These are phyloP conservation scores for Caenorhabditis sinica DNA, from an alignment of 2,888 invertebrate genomes.

Conservation along the genomic window DNA sequence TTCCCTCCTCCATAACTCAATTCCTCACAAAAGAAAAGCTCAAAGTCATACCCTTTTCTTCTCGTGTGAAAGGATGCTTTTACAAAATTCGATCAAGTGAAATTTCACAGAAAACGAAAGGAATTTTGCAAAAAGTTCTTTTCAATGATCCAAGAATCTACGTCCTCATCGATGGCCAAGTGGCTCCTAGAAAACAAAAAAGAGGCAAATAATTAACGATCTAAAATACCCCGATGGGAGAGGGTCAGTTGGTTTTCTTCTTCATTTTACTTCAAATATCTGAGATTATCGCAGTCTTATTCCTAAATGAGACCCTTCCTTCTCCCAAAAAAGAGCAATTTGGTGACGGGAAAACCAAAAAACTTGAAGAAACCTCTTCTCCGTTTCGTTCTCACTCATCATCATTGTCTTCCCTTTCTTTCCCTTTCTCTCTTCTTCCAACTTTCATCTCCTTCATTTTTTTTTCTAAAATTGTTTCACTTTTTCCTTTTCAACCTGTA, in stretches of 20 bases:
- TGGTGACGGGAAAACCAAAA: constrained; percentile 52
- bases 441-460: constrained; percentile 4
- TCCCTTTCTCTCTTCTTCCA: constrained; percentile 4
- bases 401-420: constrained; percentile 45
- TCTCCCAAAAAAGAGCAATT: constrained; percentile 30
- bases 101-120: constrained; percentile 20
- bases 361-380: constrained; percentile 38
- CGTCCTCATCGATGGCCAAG: constrained; percentile 5
- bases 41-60: constrained; percentile 24
- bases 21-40: constrained; percentile 44
- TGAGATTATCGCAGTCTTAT: constrained; percentile 30
- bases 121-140: constrained; percentile 12
- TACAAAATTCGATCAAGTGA: constrained; percentile 26
- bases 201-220: constrained; percentile 19
- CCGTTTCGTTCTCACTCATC: constrained; percentile 55
- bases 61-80: constrained; percentile 7
- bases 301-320: constrained; percentile 1
- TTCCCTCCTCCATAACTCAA: constrained; percentile 37
- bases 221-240: constrained; percentile 9
- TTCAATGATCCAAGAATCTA: constrained; percentile 29
- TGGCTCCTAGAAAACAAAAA: constrained; percentile 3
- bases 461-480: not conserved
- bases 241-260: not conserved
- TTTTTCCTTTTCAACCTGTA: constrained; percentile 3
- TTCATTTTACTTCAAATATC: constrained; percentile 13